Conservation (phyloP, 2,113 vertebrate species). For the Orycteropus afer region DNA sequence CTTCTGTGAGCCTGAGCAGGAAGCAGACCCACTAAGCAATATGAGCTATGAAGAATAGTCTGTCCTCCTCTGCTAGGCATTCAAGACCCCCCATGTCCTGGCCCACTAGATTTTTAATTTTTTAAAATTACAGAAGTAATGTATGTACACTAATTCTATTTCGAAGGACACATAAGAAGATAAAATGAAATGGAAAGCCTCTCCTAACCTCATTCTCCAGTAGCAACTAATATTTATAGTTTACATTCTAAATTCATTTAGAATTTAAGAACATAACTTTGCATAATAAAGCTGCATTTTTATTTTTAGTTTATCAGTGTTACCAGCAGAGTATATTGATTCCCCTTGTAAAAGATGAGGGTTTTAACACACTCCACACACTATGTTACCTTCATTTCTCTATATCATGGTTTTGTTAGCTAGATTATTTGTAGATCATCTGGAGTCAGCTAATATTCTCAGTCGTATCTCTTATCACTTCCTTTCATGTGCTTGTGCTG, state of each 20-base stretch:
- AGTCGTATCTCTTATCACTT: neutral
- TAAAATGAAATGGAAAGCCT: neutral
- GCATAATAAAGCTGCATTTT: neutral
- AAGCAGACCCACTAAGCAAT: neutral
- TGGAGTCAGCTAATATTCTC: neutral
- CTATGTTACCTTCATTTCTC: neutral
- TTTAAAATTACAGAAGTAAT: neutral
- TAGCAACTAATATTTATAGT: neutral
- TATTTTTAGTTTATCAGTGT: neutral
- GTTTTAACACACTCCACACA: neutral
- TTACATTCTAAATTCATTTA: neutral
- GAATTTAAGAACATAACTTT: neutral
- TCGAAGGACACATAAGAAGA: neutral
- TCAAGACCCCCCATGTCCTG: neutral
- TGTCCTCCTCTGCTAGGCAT: neutral
- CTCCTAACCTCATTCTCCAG: neutral
- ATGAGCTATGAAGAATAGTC: neutral
- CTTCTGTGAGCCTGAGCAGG: neutral
- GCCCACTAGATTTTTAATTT: neutral
- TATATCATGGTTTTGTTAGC: neutral
- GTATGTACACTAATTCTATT: neutral
- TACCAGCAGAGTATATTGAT: neutral
- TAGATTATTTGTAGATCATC: neutral
- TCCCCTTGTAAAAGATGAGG: neutral
- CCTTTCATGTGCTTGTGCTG: neutral